phyloP scores from a whole-genome alignment of 2,113 vertebrate genomes.

The Lepus americanus region DNA sequence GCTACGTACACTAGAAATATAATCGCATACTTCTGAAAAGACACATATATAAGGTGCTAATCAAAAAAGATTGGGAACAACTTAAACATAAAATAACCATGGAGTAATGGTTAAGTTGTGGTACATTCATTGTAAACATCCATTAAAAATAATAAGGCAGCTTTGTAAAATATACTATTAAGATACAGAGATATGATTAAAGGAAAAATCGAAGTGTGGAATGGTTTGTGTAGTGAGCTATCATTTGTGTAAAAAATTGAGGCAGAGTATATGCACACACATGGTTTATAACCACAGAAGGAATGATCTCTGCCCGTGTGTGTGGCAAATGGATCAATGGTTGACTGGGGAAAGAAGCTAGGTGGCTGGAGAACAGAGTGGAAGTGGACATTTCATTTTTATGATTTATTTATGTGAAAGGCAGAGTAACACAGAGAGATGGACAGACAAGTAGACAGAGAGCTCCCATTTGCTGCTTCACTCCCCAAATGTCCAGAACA shows the following conservation, averaged over 20 bases:
- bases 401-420: too few species aligned
- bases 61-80: background rate
- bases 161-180: conserved; percentile 36
- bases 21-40: background rate
- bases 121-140: background rate
- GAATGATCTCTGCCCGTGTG: too few species aligned
- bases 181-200: background rate
- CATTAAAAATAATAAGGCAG: conserved; percentile 63
- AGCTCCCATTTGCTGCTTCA: too few species aligned
- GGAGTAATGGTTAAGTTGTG: conserved; percentile 20
- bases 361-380: background rate
- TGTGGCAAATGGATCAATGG: background rate
- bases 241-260: conserved; percentile 9
- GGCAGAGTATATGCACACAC: background rate
- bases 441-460: too few species aligned
- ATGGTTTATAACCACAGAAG: background rate
- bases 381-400: background rate
- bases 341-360: background rate
- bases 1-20: background rate
- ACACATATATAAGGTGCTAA: background rate
- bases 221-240: background rate
- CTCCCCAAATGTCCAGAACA: too few species aligned
- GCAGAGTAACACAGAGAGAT: too few species aligned
- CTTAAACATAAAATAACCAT: conserved; percentile 15
- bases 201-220: conserved; percentile 20